Base-by-base conservation (phyloP, 2,113 vertebrate species). In the Xyliphius kryptos region DNA sequence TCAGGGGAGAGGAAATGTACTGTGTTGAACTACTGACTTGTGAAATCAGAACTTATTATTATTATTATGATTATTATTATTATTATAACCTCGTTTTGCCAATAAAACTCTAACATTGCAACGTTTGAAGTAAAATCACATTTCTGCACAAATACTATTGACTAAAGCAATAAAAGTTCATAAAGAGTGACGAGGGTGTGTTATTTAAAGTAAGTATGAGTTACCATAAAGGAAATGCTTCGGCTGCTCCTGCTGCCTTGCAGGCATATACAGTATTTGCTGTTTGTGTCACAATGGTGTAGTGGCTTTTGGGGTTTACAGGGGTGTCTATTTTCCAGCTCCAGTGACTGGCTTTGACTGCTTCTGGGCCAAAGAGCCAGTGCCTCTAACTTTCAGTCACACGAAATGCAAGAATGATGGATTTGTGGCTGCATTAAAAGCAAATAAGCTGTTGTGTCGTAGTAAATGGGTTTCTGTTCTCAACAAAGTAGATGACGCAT, bases 361-460 rank as follows among this genome's bases (percentile, higher is more conserved):
- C 57, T 74, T 74, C 43, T 74, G 75, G 82, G 82, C 80, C 76
- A 79, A 56, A 12, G 44, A 26, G 61, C 44, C 8, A 76, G 72
- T 76, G 77, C 67, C 68, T 77, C 74, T 74, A 76, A 77, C 77
- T 83, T 82, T 82, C 76, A 75, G 72, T 82, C 79, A 81, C 81
- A 76, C 80, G 77, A 84, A 86, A 85, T 81, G 82, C 81, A 82
- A 78, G 51, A 83, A 81, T 85, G 81, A 87, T 83, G 80, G 77
- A 82, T 82, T 81, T 79, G 82, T 71, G 81, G 80, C 74, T 79
- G 82, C 83, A 82, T 78, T 80, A 82, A 82, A 87, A 86, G 78
- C 80, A 85, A 86, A 87, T 86, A 86, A 82, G 84, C 72, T 84
- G 81, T 80, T 85, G 84, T 84, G 83, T 80, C 80, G 76, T 82